Evolutionary conservation across 2,888 invertebrate genomes (phyloP), one percentile per base, ranked within the genome.

Genomic region (Eremobia ochroleuca): DNA sequence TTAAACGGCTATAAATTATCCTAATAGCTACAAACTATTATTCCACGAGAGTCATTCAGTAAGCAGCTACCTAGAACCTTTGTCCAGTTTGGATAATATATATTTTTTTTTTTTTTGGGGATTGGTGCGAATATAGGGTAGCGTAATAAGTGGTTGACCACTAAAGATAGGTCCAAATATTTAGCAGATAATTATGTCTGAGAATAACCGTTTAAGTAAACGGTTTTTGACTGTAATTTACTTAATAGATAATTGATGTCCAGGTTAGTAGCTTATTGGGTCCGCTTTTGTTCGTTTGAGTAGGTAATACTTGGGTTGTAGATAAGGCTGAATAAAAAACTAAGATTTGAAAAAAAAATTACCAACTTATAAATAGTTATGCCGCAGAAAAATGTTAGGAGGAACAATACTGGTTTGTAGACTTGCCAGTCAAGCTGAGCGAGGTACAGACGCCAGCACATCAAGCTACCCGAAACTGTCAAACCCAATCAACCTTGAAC

Each of bases 1-100:
- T 96, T 96, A 96, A 96, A 95, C 93, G 93, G 94, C 96, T 96
- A 96, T 97, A 96, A 96, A 96, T 97, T 97, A 96, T 95, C 93
- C 92, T 96, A 96, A 97, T 96, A 95, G 93, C 93, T 93, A 91
- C 92, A 92, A 95, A 95, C 94, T 93, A 95, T 94, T 92, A 93
- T 92, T 90, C 89, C 91, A 61, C 70, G 61, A 88, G 88, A 88
- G 75, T 89, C 84, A 86, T 86, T 85, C 85, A 77, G 84, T 88
- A 87, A 87, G 88, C 79, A 91, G 88, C 91, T 91, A 91, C 90
- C 91, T 90, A 89, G 82, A 88, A 89, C 77, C 82, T 79, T 91
- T 91, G 91, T 91, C 89, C 91, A 89, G 83, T 85, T 86, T 68
- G n/a, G 25, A 67, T 70, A 61, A 21, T 21, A 5, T n/a, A n/a